Evolutionary conservation across 2,797 vertebrate genomes (phyloP).

Genomic region (Steatocranus sp.): DNA sequence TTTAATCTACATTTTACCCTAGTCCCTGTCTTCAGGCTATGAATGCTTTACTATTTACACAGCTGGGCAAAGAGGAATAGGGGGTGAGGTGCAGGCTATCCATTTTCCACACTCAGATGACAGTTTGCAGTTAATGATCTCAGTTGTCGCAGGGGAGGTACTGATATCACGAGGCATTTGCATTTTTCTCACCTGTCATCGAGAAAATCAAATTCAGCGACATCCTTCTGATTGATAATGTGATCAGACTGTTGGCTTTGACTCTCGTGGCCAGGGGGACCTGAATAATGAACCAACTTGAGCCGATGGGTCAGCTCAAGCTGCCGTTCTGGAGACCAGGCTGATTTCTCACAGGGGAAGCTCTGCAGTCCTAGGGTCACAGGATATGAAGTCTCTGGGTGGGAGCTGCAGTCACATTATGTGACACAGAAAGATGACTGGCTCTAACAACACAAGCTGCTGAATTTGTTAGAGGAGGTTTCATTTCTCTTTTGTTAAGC

Average conservation of each 20-base stretch:
- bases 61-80: not conserved
- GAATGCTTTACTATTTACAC: not conserved
- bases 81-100: not conserved
- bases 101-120: slow-evolving; percentile 37
- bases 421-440: not conserved
- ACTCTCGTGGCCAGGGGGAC: slow-evolving; percentile 46
- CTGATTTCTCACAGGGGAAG: slow-evolving; percentile 40
- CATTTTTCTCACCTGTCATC: slow-evolving; percentile 35
- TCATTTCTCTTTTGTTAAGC: not conserved
- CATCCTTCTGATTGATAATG: slow-evolving; percentile 58
- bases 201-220: slow-evolving; percentile 59
- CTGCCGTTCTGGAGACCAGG: not conserved
- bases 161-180: slow-evolving; percentile 65
- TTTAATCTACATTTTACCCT: not conserved
- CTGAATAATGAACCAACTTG: slow-evolving; percentile 48
- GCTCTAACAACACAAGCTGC: not conserved
- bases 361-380: not conserved
- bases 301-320: not conserved
- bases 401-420: not conserved
- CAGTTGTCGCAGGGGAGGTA: slow-evolving; percentile 29
- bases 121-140: slow-evolving; percentile 67
- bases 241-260: slow-evolving; percentile 28
- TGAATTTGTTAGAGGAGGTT: not conserved
- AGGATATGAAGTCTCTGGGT: not conserved
- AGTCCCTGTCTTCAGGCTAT: not conserved